Base-by-base conservation (phyloP, 2,113 vertebrate genomes). In the Upupa epops region DNA sequence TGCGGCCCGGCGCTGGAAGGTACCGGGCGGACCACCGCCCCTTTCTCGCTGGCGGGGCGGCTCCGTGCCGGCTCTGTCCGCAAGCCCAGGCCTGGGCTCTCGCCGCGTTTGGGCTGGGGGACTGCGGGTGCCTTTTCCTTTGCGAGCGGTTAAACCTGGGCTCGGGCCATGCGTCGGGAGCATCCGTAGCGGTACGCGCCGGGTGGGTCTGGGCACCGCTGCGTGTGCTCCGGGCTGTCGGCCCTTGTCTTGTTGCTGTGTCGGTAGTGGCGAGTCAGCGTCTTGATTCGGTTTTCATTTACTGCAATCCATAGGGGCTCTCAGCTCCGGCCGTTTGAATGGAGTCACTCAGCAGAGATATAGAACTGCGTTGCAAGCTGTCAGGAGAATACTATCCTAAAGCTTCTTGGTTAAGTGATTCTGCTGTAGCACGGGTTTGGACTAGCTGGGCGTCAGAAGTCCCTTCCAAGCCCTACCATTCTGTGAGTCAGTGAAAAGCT, bases 241-340 rank as follows among this genome's bases (percentile, higher is more conserved):
- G 25, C n/a, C 29, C 17, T 1, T 6, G 1, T 1, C 3, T 3
- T 29, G 0, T 25, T 15, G 5, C 3, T 2, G 4, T 52, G 29
- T 58, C 31, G 2, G 1, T 18, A 19, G 21, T 22, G 19, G 13
- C 3, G 1, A 20, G 8, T 72, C 29, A 3, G 20, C 22, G 7
- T 49, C 20, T 1, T 13, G 26, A n/a, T 60, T 54, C 4, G 6
- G 3, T 18, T 76, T 65, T 22, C 37, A 3, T 52, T 86, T 60
- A 17, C 29, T 9, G 10, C 8, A 37, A 42, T 56, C 36, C 42
- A 14, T 21, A 48, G 51, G 28, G 52, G 7, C 14, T 46, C 19
- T 61, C 25, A 17, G 2, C 15, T 61, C 32, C 2, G 36, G 8
- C 24, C 14, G 13, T 8, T 36, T 40, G 34, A 32, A 29, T 31